These are phyloP conservation scores for Terebella lapidaria DNA, from an alignment of 2,888 invertebrate genomes.

Conservation along the genomic window DNA sequence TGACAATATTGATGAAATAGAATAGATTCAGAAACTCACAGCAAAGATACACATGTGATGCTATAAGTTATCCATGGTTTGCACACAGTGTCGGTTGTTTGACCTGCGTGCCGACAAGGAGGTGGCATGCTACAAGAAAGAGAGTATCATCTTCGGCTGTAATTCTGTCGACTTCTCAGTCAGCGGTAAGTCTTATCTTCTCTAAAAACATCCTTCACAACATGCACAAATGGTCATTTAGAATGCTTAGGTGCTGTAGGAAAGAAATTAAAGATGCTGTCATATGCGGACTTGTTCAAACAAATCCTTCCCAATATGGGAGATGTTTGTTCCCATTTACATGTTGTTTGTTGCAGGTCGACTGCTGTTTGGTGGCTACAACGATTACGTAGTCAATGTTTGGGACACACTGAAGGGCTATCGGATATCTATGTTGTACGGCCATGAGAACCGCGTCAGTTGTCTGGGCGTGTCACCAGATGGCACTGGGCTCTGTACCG, in stretches of 20 bases:
- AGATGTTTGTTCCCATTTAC: too few species aligned
- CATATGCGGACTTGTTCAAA: too few species aligned
- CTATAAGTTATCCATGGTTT: too few species aligned
- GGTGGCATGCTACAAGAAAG: constrained; percentile 91
- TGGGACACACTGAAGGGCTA: constrained; percentile 97
- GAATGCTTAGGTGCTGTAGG: too few species aligned
- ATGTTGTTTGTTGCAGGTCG: too few species aligned
- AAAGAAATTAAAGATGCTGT: too few species aligned
- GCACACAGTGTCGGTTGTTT: constrained; percentile 86
- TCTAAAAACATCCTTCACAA: too few species aligned
- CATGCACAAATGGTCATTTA: too few species aligned
- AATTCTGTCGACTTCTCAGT: constrained; percentile 97
- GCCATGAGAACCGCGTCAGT: constrained; percentile 90
- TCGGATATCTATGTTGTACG: constrained; percentile 83
- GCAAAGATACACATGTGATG: too few species aligned
- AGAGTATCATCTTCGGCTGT: constrained; percentile 94
- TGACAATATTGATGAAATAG: too few species aligned
- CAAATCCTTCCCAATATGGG: too few species aligned
- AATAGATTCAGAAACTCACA: too few species aligned
- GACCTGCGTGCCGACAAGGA: constrained; percentile 97
- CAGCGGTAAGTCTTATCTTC: constrained; percentile 69
- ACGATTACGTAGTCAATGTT: constrained; percentile 96
- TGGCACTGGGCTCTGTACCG: constrained; percentile 93
- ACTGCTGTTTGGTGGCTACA: constrained; percentile 94
- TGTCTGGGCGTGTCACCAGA: constrained; percentile 82